Evolutionary conservation across 2,113 vertebrate species (phyloP), one percentile per base, ranked within the genome.

Genomic region (Zosterops hypoxanthus): DNA sequence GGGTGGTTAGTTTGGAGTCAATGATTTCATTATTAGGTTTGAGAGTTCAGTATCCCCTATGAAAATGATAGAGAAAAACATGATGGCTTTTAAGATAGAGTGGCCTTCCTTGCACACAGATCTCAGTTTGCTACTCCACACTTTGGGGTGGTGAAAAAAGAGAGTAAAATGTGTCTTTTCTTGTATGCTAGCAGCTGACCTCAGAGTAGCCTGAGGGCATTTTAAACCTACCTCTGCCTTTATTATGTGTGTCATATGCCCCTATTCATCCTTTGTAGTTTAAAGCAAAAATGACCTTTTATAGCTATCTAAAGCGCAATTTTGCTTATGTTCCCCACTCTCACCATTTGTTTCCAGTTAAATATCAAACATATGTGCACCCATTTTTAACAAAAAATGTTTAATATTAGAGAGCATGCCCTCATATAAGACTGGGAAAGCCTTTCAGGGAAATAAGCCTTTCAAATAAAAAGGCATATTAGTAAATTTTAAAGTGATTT

Each of bases 321-420:
- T 98, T 97, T 96, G 65, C 96, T 97, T 92, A 75, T 92, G 79
- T 94, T 92, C 91, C 65, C 83, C 96, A 94, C 90, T 96, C 96
- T 95, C 92, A 92, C 95, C 97, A 97, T 97, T 98, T 97, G 95
- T 96, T 98, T 97, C 5, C 13, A 98, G 97, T 98, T 97, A 98
- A 98, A 97, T 97, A 98, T 98, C 97, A 98, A 98, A 98, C 97
- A 98, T 96, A 98, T 97, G 97, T 97, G 97, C 91, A 96, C 92
- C 94, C 52, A 82, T 83, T 96, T 97, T 95, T 95, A 90, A 77
- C 33, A 57, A 95, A 96, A 97, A 97, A 97, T 76, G 68, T 97
- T 97, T 97, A 97, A 97, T 98, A 98, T 98, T 91, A 92, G 94
- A 96, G 96, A 97, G 96, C 97, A 83, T 97, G 97, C 95, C 96